Evolutionary conservation across 2,888 invertebrate genomes (phyloP), one percentile per base, ranked within the genome.

Genomic region (Marronus borbonicus): DNA sequence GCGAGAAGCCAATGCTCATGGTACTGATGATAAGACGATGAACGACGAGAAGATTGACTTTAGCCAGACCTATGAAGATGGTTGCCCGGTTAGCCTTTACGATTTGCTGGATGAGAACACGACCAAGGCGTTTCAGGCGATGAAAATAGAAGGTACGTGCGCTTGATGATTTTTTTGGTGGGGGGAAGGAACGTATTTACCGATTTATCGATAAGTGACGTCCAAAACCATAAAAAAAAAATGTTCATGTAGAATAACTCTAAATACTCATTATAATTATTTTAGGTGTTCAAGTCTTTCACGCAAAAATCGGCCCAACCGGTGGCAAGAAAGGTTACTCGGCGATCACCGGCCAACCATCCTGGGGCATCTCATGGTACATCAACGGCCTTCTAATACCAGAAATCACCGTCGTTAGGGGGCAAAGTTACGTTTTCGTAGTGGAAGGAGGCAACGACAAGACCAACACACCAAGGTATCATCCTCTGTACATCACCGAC

Each of bases 281-380:
- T 84, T 58, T 74, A 88, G 88, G 93, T 44, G 92, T 92, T 83
- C 90, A 88, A 76, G 91, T 90, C 75, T 93, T 97, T 86, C 92
- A 91, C 1, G 96, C 93, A 0, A 90, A 93, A 84, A 96, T 97
- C 83, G 97, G 97, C 0, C 97, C 97, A 0, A 94, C 96, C 0
- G 96, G 95, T 1, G 96, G 96, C 0, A 91, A 92, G 74, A 89
- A 94, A 2, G 96, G 97, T 0, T 97, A 96, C 88, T 92, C 94
- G 0, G 92, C 94, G 1, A 92, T 96, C 76, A 97, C 97, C 14
- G 95, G 95, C 65, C 91, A 92, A 83, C 94, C 95, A 5, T 94
- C 95, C 0, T 96, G 96, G 96, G 97, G 97, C 78, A 95, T 97
- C 81, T 95, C 96, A 20, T 97, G 96, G 96, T 98, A 96, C 90